These are phyloP conservation scores for Cyprichromis sp. DNA, from an alignment of 2,113 vertebrate genomes.

Conservation along the genomic window DNA sequence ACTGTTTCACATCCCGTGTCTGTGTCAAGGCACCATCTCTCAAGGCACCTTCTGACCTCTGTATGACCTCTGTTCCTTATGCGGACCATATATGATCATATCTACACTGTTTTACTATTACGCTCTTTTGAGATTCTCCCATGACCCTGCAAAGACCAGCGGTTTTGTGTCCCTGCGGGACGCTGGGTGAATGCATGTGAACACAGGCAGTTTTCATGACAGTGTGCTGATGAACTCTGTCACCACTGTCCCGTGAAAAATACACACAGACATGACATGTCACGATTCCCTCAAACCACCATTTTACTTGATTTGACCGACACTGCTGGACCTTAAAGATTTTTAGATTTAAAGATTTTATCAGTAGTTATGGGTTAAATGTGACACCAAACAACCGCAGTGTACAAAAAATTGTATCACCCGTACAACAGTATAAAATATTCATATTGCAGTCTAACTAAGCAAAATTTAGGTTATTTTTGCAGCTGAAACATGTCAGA, in stretches of 20 bases:
- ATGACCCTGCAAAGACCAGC: background rate
- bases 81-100: background rate
- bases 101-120: background rate
- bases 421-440: background rate
- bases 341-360: no score
- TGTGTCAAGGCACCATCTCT: background rate
- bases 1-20: background rate
- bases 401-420: background rate
- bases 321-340: background rate
- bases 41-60: background rate
- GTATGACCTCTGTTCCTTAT: background rate
- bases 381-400: background rate
- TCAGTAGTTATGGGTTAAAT: fast-evolving
- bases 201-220: background rate
- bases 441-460: background rate
- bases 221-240: background rate
- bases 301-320: background rate
- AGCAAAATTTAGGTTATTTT: background rate
- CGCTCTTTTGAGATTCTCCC: background rate
- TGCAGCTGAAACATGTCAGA: fast-evolving
- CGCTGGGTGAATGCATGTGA: background rate
- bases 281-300: background rate
- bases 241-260: background rate
- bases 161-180: background rate
- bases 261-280: background rate